These are phyloP conservation scores for Nannospalax galili DNA, from an alignment of 2,113 vertebrate genomes.

Conservation along the genomic window DNA sequence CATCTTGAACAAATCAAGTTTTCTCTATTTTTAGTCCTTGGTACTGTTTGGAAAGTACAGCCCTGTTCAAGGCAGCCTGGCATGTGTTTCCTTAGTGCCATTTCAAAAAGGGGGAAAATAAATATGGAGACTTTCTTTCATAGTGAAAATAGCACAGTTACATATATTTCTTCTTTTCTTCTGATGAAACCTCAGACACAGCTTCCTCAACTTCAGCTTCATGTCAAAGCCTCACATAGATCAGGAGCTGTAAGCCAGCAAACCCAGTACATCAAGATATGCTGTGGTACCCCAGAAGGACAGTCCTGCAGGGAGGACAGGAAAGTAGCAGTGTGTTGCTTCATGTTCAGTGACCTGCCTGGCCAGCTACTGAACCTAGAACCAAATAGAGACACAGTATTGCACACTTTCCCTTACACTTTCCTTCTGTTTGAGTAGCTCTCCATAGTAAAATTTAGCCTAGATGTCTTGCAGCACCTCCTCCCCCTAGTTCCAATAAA, in stretches of 20 bases:
- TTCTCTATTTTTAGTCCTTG: conserved; percentile 74
- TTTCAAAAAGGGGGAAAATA: conserved; percentile 68
- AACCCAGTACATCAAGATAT: background rate
- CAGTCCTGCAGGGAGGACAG: background rate
- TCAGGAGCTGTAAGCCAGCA: no score
- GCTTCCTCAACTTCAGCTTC: conserved; percentile 71
- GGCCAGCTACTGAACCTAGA: background rate
- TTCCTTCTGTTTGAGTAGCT: background rate
- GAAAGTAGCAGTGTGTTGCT: background rate
- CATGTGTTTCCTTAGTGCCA: conserved; percentile 66
- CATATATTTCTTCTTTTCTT: conserved; percentile 70
- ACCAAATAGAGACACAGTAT: fast-evolving
- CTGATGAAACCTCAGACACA: conserved; percentile 76
- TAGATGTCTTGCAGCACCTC: background rate
- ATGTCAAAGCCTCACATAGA: conserved; percentile 42
- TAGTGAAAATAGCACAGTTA: conserved; percentile 78
- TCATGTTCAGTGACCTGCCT: background rate
- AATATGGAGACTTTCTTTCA: conserved; percentile 63
- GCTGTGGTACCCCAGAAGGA: background rate
- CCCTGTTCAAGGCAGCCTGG: conserved; percentile 58
- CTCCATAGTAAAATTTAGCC: background rate
- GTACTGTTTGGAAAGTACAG: conserved; percentile 73
- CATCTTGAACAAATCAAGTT: conserved; percentile 67
- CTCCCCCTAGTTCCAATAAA: background rate
- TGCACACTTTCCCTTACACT: background rate